These are phyloP conservation scores for Ceratina calcarata DNA, from an alignment of 1,140 invertebrate genomes.

Conservation along the genomic window DNA sequence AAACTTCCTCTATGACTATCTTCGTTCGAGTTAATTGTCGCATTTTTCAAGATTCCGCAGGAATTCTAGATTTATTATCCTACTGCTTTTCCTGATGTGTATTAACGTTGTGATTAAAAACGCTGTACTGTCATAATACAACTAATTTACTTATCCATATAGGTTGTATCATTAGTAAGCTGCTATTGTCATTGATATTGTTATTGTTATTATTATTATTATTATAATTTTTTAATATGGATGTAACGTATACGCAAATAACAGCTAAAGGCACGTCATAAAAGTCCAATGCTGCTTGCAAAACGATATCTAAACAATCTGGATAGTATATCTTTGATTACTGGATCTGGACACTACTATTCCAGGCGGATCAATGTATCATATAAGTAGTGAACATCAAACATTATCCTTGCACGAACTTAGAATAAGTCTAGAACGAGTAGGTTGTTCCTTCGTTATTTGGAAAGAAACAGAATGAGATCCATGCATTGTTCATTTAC, in stretches of 20 bases:
- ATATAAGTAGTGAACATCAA: slow-evolving; percentile 58
- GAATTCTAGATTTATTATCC: neutral
- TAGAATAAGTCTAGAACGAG: neutral
- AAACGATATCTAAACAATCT: neutral
- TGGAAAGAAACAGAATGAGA: slow-evolving; percentile 4
- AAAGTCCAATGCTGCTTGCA: neutral
- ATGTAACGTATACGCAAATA: neutral
- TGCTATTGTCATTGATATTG: slow-evolving; percentile 9
- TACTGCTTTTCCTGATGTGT: neutral
- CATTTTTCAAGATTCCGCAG: neutral
- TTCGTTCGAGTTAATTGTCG: neutral
- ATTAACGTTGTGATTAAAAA: slow-evolving; percentile 4
- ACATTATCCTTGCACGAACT: slow-evolving; percentile 46
- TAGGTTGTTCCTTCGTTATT: slow-evolving; percentile 20
- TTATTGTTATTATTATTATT: neutral
- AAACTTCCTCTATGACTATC: neutral
- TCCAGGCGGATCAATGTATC: too few relatives aligned
- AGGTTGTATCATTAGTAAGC: neutral
- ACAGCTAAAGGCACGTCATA: neutral
- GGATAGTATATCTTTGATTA: neutral
- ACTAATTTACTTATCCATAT: slow-evolving; percentile 26
- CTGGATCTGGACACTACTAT: neutral
- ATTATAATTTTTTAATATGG: slow-evolving; percentile 2
- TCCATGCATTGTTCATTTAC: slow-evolving; percentile 19
- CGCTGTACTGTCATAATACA: neutral